Evolutionary conservation across 2,888 invertebrate species (phyloP).

Genomic region (Clepsis dumicolana): DNA sequence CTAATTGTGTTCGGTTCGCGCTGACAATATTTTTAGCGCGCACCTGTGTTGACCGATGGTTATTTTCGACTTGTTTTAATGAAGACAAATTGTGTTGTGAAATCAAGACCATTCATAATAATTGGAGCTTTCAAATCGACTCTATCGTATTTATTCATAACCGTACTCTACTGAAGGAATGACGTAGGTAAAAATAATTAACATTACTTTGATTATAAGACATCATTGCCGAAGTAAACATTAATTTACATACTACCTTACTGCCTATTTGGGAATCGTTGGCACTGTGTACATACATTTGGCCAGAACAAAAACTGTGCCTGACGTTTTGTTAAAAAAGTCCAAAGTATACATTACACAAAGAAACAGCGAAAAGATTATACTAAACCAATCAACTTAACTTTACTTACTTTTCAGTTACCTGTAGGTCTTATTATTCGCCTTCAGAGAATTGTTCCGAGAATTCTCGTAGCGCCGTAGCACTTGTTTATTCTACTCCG

Average conservation of each 20-base stretch:
- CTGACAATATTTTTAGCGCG: constrained; percentile 33
- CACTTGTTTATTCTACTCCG: constrained; percentile 69
- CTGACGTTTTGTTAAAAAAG: background rate
- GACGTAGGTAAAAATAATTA: background rate
- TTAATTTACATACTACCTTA: background rate
- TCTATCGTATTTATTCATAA: background rate
- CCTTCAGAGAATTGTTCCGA: background rate
- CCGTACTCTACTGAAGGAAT: background rate
- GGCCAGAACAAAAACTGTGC: background rate
- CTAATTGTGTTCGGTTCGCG: constrained; percentile 47
- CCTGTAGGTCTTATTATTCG: constrained; percentile 47
- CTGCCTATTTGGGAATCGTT: background rate
- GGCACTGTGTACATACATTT: background rate
- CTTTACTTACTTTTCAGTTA: background rate
- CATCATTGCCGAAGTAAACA: background rate
- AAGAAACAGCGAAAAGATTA: background rate
- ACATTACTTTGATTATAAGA: background rate
- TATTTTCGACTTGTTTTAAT: background rate
- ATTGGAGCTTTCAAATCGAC: background rate
- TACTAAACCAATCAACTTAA: too few relatives aligned
- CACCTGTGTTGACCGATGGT: constrained; percentile 7
- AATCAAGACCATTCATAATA: background rate
- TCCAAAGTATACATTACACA: background rate
- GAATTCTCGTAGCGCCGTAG: constrained; percentile 56
- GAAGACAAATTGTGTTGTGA: background rate